Percentiles rank a stretch among this genome's conserved stretches.
Conservation (phyloP, 2,797 vertebrate species). For the Brachyalestes nurse region DNA sequence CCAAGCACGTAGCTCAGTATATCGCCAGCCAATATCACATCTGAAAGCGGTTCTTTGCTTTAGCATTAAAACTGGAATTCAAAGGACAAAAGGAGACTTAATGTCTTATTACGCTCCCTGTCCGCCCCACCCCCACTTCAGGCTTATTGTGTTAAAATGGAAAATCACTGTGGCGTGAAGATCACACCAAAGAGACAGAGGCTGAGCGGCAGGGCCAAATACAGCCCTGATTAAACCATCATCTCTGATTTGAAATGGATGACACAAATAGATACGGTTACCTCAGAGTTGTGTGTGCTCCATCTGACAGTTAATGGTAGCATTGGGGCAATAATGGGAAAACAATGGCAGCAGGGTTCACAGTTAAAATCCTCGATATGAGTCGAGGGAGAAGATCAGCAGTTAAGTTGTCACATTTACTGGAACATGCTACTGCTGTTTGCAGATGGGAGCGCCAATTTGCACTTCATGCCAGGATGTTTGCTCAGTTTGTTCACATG, state of each 20-base stretch:
- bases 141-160: constrained; percentile 72
- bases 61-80: constrained; percentile 68
- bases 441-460: not conserved
- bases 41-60: constrained; percentile 59
- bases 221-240: constrained; percentile 82
- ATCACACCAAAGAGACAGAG: constrained; percentile 73
- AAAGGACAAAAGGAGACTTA: constrained; percentile 65
- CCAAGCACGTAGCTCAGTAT: not conserved
- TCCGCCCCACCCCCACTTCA: constrained; percentile 31
- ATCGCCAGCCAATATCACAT: not conserved
- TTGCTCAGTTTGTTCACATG: not conserved
- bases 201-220: constrained; percentile 72
- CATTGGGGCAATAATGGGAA: constrained; percentile 61
- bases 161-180: constrained; percentile 76
- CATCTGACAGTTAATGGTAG: constrained; percentile 59
- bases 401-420: constrained; percentile 38
- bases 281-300: constrained; percentile 56
- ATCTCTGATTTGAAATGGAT: constrained; percentile 77
- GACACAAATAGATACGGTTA: constrained; percentile 74
- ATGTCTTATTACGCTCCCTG: constrained; percentile 71
- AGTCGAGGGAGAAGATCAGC: constrained; percentile 47
- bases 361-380: constrained; percentile 48
- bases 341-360: constrained; percentile 53
- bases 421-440: not conserved
- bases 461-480: not conserved